Evolutionary conservation across 2,113 vertebrate genomes (phyloP), one percentile per base, ranked within the genome.

Genomic region (Nipponia nippon): DNA sequence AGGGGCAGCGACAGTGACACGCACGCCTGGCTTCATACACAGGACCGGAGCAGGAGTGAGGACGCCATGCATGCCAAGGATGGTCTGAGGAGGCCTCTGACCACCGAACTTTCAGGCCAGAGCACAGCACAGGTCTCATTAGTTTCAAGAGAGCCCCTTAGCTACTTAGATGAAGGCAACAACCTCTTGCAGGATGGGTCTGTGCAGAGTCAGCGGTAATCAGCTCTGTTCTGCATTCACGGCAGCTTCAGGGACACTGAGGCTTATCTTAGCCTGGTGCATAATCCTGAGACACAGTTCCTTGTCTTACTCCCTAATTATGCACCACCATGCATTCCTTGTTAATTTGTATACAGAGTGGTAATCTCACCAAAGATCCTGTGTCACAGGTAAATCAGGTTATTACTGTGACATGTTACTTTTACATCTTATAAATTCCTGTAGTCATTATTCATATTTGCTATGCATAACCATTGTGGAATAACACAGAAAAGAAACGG

Each of bases 261-360:
- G 61, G 36, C 22, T 91, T 87, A 29, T 59, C 16, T 83, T 66
- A 83, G 49, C 16, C 32, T 88, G 29, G 73, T 82, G 61, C 56
- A 63, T 82, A 95, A 94, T 88, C 49, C 87, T 66, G 83, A 85
- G 53, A 23, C 1, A 13, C 42, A 56, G 76, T 40, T 44, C 82
- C 80, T 87, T 88, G 80, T 83, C 2, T 92, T 86, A 34, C 49
- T 93, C 56, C 50, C 83, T 94, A 92, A 50, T 65, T 92, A 92
- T 87, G 83, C 73, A 67, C 47, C 83, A 59, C 56, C 50, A 52
- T 38, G 25, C 20, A 42, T 67, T 94, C 87, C 88, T 67, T 58
- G 62, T 76, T 70, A 49, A 89, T 82, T 81, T 63, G 21, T 55
- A 46, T 34, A 81, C 44, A 52, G 71, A 61, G 44, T 10, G 18